Percentiles rank a stretch among this genome's conserved stretches.
These are phyloP conservation scores for Esox niger DNA, from an alignment of 2,113 vertebrate genomes.

Conservation along the genomic window DNA sequence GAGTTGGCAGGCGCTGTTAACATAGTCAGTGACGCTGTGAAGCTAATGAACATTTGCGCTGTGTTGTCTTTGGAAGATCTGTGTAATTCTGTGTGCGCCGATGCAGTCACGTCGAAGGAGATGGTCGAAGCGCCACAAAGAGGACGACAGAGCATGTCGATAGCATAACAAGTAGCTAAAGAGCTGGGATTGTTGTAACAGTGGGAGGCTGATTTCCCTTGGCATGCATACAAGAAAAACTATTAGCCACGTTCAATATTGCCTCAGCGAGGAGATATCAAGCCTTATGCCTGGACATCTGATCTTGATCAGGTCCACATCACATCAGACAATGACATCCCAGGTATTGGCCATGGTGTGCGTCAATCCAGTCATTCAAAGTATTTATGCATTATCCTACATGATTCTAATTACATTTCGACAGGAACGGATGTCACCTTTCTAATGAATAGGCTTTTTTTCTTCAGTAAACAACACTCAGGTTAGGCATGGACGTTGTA, in stretches of 20 bases:
- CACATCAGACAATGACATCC: not conserved
- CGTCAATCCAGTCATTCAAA: too few relatives aligned
- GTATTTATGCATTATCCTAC: too few relatives aligned
- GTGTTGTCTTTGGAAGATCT: conserved; percentile 37
- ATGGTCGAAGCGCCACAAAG: not conserved
- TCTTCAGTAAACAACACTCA: not conserved
- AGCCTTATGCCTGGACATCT: not conserved
- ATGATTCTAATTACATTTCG: not conserved
- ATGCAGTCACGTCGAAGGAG: not conserved
- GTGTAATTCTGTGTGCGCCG: conserved; percentile 5
- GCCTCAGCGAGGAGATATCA: not conserved
- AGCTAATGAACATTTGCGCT: conserved; percentile 63
- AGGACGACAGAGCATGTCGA: not conserved
- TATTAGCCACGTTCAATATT: not conserved
- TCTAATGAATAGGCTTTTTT: too few relatives aligned
- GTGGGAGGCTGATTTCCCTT: not conserved
- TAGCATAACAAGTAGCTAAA: not conserved
- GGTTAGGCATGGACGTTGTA: too few relatives aligned
- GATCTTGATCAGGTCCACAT: not conserved
- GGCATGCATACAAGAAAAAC: not conserved
- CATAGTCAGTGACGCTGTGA: conserved; percentile 58
- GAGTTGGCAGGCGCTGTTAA: conserved; percentile 38
- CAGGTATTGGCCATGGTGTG: too few relatives aligned
- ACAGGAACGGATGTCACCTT: not conserved
- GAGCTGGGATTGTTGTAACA: not conserved